Evolutionary conservation across 1,140 invertebrate species (phyloP), one percentile per base, ranked within the genome.

Genomic region (Drosophila kikkawai): DNA sequence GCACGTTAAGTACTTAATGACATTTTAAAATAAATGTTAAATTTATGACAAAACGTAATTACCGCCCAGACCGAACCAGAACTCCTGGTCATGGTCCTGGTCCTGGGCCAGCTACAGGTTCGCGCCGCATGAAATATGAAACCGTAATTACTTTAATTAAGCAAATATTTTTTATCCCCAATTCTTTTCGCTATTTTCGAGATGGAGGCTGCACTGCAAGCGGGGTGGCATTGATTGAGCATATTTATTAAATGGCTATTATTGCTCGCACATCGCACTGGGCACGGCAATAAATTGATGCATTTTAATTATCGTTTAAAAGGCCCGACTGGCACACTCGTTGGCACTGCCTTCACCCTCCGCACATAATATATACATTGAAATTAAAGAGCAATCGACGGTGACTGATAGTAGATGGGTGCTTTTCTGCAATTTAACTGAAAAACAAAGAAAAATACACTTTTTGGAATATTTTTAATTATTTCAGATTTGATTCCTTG

Each of bases 91-190:
- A 0, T 57, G 44, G 58, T 22, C 22, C 32, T 26, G 36, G 50
- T 7, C 39, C 51, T 22, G 17, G 34, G n/a, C 29, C 67, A 73
- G 67, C 69, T 51, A 60, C 68, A 77, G 75, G 75, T 77, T 57
- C 61, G 63, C 48, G 56, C 36, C 36, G 45, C 74, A 84, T 88
- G 85, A 88, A 81, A 90, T 88, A 90, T 90, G 81, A 84, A 81
- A 85, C 85, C 85, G 81, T 88, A 88, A 88, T 88, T 88, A 90
- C 85, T 84, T 88, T 90, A 88, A 88, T 88, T 88, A 88, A 88
- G 81, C 85, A 88, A 88, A 88, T 88, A 88, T 85, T 88, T 88
- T 79, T 75, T 77, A 71, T 77, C 55, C 77, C 45, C 57, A 73
- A 75, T 83, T 82, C 63, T 87, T 48, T 58, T 53, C 56, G 41